Evolutionary conservation across 1,140 invertebrate genomes (phyloP), one percentile per base, ranked within the genome.

Genomic region (Eufriesea mexicana): DNA sequence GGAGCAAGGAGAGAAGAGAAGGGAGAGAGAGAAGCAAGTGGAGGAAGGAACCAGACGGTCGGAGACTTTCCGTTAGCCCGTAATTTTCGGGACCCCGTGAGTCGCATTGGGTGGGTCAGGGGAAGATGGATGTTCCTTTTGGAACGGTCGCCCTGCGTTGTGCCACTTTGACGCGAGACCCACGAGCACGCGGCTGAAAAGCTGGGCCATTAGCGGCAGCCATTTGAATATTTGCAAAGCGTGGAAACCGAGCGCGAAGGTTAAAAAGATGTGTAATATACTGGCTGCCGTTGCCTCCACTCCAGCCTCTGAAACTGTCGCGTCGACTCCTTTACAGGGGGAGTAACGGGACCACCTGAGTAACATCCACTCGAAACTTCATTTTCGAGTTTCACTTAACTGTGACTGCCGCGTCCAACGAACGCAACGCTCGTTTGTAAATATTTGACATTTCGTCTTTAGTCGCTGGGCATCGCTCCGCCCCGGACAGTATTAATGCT

Each of bases 221-320:
- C 93, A 94, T 94, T 94, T 93, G 92, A 94, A 93, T 94, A 93
- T 93, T 94, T 94, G 93, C 93, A 93, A 94, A 94, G 90, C 90
- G 91, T 89, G 91, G 90, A 89, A 90, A 90, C 89, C 84, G 89
- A 87, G 86, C 75, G 80, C 83, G 71, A 88, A 89, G 91, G 91
- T 93, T 92, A 92, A 93, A 92, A 92, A 92, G 91, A 92, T 91
- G 86, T 80, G 91, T 92, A 92, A 93, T 92, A 92, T 92, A 93
- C 89, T 78, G 84, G 87, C 90, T 74, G 83, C 83, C 90, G 92
- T 91, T 92, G 91, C 89, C 91, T 91, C 90, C 92, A 91, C 88
- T 92, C 16, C 89, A 73, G 82, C 89, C 86, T 90, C 35, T 89
- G 88, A 92, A 91, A 92, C 89, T 92, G 92, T 92, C 91, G 89